Evolutionary conservation across 2,888 invertebrate species (phyloP).

Genomic region (Lepidochrysops patricia): DNA sequence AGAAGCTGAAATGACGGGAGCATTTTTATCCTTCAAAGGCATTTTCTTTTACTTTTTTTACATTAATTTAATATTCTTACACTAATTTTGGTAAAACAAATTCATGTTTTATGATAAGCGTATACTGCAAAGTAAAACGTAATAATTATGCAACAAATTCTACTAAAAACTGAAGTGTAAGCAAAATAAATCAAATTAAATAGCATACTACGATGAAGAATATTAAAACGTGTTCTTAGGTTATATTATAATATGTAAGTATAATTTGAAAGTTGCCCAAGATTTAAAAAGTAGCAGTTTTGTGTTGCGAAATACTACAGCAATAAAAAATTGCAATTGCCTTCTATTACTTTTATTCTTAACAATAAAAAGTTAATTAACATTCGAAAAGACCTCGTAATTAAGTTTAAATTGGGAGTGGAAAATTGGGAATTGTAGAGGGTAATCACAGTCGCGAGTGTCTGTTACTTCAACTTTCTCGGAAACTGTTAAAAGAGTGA

Average conservation of each 20-base stretch:
- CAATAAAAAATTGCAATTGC: neutral
- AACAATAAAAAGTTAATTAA: slow-evolving; percentile 1
- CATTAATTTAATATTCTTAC: neutral
- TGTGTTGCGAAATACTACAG: neutral
- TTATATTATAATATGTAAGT: too few relatives aligned
- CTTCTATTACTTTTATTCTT: neutral
- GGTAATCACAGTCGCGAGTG: slow-evolving; percentile 46
- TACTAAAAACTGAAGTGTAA: too few relatives aligned
- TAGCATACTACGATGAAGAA: too few relatives aligned
- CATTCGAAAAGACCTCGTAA: neutral
- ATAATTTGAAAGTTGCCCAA: neutral
- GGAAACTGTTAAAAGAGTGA: slow-evolving; percentile 62
- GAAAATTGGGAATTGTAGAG: slow-evolving; percentile 29
- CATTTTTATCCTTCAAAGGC: neutral
- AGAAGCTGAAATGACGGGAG: neutral
- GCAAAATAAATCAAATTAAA: too few relatives aligned
- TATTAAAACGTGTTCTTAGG: too few relatives aligned
- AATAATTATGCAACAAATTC: too few relatives aligned
- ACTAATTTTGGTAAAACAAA: too few relatives aligned
- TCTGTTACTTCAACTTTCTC: slow-evolving; percentile 51
- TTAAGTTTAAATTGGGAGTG: slow-evolving; percentile 4
- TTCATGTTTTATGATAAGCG: too few relatives aligned
- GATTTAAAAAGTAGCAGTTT: neutral
- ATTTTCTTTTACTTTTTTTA: neutral
- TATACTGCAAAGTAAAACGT: too few relatives aligned